Base-by-base conservation (phyloP, 2,888 invertebrate species). In the Meloe dianella region DNA sequence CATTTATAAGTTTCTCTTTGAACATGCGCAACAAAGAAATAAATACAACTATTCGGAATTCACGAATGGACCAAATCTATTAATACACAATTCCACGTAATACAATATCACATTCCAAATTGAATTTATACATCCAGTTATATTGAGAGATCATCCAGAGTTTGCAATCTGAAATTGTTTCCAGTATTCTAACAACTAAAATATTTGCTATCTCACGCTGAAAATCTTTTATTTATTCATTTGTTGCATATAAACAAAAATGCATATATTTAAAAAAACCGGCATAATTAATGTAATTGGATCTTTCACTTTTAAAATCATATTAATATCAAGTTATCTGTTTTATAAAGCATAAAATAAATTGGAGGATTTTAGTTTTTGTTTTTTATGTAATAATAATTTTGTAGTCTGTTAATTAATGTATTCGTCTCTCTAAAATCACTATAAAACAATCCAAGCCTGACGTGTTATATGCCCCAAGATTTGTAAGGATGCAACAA, bases 391-490 rank as follows among this genome's bases (percentile, higher is more conserved):
- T 69, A 69, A 69, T 24, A 35, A 54, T 60, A 65, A 65, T 67
- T 70, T 70, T 67, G 65, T 67, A 70, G 66, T 65, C 67, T 67
- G 64, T 29, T 67, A 63, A 41, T 3, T 70, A 67, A 65, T 67
- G 32, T 67, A 65, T 65, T 67, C 64, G 57, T 32, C 20, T 35
- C n/a, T 22, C 14, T 35, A 56, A 67, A 69, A 65, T 60, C 54
- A 63, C 65, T 58, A 54, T 41, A 22, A 62, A 61, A 58, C 32
- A 61, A 67, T 66, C 66, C 67, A 66, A n/a, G 70, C 67, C 59
- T 67, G 65, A 70, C 62, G 59, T 57, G 20, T 1, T 20, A 20
- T 47, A 20, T 20, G 17, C 47, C 38, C 56, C 20, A 56, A 41
- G 56, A 61, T 61, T 54, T 32, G 47, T 57, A 57, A 38, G 56